These are phyloP conservation scores for Pheosia tremula DNA, from an alignment of 2,888 invertebrate genomes.

Conservation along the genomic window DNA sequence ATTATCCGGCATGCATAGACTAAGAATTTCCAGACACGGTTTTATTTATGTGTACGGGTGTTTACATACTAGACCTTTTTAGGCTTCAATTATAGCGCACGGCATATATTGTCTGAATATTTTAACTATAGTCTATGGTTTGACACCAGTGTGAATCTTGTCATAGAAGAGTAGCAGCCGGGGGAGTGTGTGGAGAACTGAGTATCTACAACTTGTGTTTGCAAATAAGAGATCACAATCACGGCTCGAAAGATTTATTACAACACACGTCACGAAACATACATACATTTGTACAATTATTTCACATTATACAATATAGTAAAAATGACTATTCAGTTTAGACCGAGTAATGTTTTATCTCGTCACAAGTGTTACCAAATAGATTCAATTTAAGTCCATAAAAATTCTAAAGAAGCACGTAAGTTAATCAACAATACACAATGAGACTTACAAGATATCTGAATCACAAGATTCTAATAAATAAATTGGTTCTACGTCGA, in stretches of 20 bases:
- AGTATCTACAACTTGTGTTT: neutral
- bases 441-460: slow-evolving; percentile 27
- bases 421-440: slow-evolving; percentile 18
- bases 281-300: slow-evolving; percentile 73
- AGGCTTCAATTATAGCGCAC: too few relatives aligned
- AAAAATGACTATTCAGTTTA: slow-evolving; percentile 49
- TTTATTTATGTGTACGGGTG: too few relatives aligned
- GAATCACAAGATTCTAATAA: slow-evolving; percentile 21
- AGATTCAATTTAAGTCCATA: slow-evolving; percentile 18
- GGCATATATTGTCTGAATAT: too few relatives aligned
- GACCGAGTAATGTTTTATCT: slow-evolving; percentile 46
- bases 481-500: neutral
- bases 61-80: too few relatives aligned
- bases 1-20: too few relatives aligned
- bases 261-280: slow-evolving; percentile 76
- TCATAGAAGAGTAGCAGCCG: too few relatives aligned
- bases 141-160: too few relatives aligned
- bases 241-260: slow-evolving; percentile 72
- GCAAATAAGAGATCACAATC: slow-evolving; percentile 29
- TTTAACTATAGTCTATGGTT: too few relatives aligned
- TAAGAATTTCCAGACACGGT: too few relatives aligned
- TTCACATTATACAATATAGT: slow-evolving; percentile 53
- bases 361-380: slow-evolving; percentile 29
- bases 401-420: slow-evolving; percentile 17
- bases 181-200: too few relatives aligned